Conservation (phyloP, 2,113 vertebrate genomes). For the Equus quagga region DNA sequence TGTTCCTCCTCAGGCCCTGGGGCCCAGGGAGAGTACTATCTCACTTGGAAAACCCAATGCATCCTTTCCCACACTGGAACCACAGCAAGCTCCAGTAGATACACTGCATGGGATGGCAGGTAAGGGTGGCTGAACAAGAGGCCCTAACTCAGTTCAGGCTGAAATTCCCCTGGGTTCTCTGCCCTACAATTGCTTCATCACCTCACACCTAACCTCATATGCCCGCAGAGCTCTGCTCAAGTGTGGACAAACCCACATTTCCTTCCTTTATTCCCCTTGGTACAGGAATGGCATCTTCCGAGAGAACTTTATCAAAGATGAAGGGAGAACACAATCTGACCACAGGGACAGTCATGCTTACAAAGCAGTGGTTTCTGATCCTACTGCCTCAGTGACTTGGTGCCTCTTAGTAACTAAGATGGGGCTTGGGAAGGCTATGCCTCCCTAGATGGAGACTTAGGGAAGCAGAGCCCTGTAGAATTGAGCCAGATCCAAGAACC, state of each 20-base stretch:
- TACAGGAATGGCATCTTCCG: background rate
- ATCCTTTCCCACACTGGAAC: background rate
- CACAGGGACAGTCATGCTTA: background rate
- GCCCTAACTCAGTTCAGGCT: background rate
- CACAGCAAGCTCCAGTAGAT: background rate
- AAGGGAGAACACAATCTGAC: background rate
- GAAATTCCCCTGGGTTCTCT: background rate
- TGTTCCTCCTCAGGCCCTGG: background rate
- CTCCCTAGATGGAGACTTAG: background rate
- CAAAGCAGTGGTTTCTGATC: constrained; percentile 38
- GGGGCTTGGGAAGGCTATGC: background rate
- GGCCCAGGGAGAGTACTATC: background rate
- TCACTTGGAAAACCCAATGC: background rate
- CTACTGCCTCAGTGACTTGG: background rate
- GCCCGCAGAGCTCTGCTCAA: background rate
- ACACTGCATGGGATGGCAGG: background rate
- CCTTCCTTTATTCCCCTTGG: background rate
- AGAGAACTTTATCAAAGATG: constrained; percentile 21
- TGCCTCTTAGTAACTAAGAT: background rate
- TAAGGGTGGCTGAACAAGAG: background rate
- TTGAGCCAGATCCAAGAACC: background rate
- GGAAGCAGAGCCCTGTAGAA: constrained; percentile 11
- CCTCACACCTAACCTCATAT: background rate
- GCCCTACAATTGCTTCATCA: background rate
- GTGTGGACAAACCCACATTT: background rate